These are phyloP conservation scores for Cherax destructor DNA, from an alignment of 1,140 invertebrate genomes.

Conservation along the genomic window DNA sequence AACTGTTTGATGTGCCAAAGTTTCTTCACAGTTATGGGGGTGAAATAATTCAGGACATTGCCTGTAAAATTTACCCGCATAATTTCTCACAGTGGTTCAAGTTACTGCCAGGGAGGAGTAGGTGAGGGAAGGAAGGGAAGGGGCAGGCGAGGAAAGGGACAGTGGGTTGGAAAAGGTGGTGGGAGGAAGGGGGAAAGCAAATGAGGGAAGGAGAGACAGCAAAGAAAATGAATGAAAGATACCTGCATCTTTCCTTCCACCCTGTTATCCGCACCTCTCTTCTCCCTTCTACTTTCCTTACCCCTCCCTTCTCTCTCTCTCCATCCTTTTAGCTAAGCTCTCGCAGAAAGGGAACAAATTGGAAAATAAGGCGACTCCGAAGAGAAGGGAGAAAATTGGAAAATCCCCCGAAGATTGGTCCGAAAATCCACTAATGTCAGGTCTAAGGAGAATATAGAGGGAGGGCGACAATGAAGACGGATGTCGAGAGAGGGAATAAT, in stretches of 20 bases:
- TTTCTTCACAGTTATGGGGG: no score
- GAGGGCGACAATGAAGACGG: conserved; percentile 38
- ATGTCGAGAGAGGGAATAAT: conserved; percentile 41
- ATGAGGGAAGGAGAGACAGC: background rate
- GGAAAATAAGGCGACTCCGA: conserved; percentile 53
- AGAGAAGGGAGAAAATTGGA: conserved; percentile 56
- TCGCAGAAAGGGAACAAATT: conserved; percentile 42
- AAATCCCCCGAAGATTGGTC: conserved; percentile 58
- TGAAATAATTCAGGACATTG: no score
- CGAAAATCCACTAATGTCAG: conserved; percentile 62
- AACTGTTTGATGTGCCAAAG: no score
- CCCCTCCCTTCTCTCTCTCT: background rate
- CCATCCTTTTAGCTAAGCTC: conserved; percentile 48
- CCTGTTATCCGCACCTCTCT: background rate
- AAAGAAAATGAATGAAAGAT: background rate
- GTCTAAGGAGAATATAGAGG: conserved; percentile 53
- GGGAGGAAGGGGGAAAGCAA: no score
- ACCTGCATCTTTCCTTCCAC: background rate
- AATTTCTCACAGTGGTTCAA: no score
- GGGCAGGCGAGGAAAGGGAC: background rate
- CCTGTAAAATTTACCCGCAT: no score
- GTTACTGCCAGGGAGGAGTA: no score
- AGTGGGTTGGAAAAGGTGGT: background rate
- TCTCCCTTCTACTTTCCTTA: background rate
- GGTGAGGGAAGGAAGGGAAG: background rate